Base-by-base conservation (phyloP, 2,113 vertebrate species). In the Epinephelus fuscoguttatus region DNA sequence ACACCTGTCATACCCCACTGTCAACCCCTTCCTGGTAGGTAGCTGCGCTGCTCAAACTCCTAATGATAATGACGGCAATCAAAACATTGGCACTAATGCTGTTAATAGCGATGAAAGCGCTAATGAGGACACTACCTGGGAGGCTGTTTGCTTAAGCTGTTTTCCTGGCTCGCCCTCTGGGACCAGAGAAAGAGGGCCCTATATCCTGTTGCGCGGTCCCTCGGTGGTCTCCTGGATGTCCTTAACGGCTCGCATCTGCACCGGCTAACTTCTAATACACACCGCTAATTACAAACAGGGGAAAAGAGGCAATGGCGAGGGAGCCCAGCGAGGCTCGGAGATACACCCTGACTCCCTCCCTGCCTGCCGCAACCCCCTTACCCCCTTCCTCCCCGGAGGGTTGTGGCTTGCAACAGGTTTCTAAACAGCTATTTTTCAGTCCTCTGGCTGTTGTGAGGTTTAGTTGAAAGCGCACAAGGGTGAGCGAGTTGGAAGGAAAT, bases 261-360 rank as follows among this genome's bases (percentile, higher is more conserved):
- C 92, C 7, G 59, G 91, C 94, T 91, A 89, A 49, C 63, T 19
- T 79, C 88, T 91, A 91, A 94, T 88, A 84, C 50, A 86, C 85
- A 27, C 79, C 37, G 23, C 89, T 96, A 96, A 95, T 96, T 93
- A 96, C 90, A 92, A 88, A 81, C 89, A 84, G 42, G 93, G 94
- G 94, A 89, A 87, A 84, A 88, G 89, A 91, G 88, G 82, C 80
- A 91, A 92, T 67, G 18, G 52, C 69, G 23, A 25, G 59, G 19
- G 33, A 19, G 60, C 57, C 92, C 75, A 77, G 0, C 2, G 86
- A 70, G 91, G 59, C 52, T 60, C 6, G 1, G n/a, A 21, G 62
- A 62, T 61, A 71, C 78, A 69, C 68, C 75, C 70, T 75, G 68
- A 70, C 82, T 78, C 47, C 2, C 0, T 42, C 40, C 61, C 62